Conservation (phyloP, 92 coral and sea anemone species). For the Diadumene lineata region DNA sequence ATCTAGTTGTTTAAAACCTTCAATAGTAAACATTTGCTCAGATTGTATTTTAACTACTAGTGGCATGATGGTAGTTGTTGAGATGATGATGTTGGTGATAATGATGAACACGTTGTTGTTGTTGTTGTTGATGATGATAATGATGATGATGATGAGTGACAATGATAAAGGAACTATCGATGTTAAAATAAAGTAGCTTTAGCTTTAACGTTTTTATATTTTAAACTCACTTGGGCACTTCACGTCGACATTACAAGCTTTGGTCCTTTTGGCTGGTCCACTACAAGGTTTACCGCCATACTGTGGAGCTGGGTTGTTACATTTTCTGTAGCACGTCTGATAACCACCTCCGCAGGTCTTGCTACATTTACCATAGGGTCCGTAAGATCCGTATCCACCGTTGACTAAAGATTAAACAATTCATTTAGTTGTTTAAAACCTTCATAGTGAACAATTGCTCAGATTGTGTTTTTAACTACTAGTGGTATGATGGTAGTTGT, state of each 20-base stretch:
- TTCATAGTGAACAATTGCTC: no score
- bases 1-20: no score
- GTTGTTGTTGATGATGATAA: neutral
- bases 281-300: constrained; percentile 40
- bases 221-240: no score
- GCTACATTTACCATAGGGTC: constrained; percentile 7
- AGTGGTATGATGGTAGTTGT: neutral
- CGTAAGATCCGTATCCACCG: constrained; percentile 18
- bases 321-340: constrained; percentile 36
- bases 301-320: constrained; percentile 34
- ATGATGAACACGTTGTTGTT: neutral
- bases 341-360: constrained; percentile 37
- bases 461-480: no score
- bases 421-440: no score
- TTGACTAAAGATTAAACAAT: no score
- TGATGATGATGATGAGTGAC: neutral
- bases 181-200: no score
- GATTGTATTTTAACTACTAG: no score
- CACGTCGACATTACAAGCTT: constrained; percentile 31
- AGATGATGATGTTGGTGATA: neutral
- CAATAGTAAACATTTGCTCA: no score
- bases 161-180: neutral
- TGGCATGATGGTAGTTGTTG: neutral
- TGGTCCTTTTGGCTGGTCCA: constrained; percentile 16
- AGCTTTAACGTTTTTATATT: no score